phyloP scores from a whole-genome alignment of 2,113 vertebrate genomes.

The Spea bombifrons region DNA sequence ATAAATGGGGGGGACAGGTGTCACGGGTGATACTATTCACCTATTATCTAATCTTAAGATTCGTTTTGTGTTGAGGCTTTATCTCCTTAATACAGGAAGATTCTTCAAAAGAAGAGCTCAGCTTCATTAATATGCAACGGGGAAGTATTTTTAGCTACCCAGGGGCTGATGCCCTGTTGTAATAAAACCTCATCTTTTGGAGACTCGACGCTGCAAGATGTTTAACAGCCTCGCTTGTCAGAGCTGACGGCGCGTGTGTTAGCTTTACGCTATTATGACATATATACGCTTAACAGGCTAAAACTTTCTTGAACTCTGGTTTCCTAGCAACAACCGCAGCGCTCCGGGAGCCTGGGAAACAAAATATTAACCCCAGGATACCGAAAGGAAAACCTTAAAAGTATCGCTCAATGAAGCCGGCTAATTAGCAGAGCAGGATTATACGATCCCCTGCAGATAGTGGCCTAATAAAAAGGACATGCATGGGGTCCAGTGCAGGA shows the following conservation, averaged over 20 bases:
- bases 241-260: neutral
- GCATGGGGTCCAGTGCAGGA: too few species aligned
- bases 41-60: too few species aligned
- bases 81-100: too few species aligned
- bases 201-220: neutral
- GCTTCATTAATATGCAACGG: neutral
- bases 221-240: neutral
- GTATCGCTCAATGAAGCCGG: too few species aligned
- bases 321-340: neutral
- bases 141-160: neutral
- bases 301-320: slow-evolving; percentile 1
- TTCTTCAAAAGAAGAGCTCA: neutral
- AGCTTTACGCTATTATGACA: neutral
- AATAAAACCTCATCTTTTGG: neutral
- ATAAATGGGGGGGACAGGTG: too few species aligned
- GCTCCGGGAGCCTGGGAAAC: neutral
- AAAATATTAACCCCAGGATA: neutral
- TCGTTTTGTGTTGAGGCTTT: too few species aligned
- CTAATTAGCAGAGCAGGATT: too few species aligned
- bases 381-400: neutral
- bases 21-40: too few species aligned
- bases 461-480: too few species aligned
- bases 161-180: neutral
- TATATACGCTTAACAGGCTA: neutral
- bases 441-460: too few species aligned